These are phyloP conservation scores for Marronus borbonicus DNA, from an alignment of 2,888 invertebrate species.

Conservation along the genomic window DNA sequence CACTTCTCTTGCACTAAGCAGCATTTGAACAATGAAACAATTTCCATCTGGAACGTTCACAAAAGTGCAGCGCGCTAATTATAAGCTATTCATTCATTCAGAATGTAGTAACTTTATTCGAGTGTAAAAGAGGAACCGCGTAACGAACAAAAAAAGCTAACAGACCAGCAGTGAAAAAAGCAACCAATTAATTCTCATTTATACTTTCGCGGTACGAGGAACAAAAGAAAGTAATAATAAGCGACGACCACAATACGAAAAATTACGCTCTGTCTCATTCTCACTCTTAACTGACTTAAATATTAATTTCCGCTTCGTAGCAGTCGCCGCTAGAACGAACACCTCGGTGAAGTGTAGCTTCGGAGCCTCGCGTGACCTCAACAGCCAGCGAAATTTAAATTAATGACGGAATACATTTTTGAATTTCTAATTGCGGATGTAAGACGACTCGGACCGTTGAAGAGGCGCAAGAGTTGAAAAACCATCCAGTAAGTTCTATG, in stretches of 20 bases:
- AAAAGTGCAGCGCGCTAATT: too few relatives aligned
- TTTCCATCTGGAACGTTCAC: too few relatives aligned
- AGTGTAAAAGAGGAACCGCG: too few relatives aligned
- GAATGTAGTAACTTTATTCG: too few relatives aligned
- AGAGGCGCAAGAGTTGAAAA: not conserved
- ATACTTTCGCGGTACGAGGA: slow-evolving; percentile 1
- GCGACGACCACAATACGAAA: not conserved
- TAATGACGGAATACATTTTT: not conserved
- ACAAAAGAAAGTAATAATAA: slow-evolving; percentile 1
- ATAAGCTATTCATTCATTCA: too few relatives aligned
- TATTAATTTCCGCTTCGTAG: not conserved
- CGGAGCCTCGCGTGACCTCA: too few relatives aligned
- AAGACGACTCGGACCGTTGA: not conserved
- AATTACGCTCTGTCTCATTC: not conserved
- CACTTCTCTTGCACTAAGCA: too few relatives aligned
- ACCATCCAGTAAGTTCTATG: too few relatives aligned
- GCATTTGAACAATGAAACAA: too few relatives aligned
- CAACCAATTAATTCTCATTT: slow-evolving; percentile 1
- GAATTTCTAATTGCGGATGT: slow-evolving; percentile 3
- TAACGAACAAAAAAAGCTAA: not conserved
- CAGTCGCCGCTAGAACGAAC: too few relatives aligned
- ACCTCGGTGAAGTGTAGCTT: too few relatives aligned
- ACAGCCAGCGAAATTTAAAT: not conserved
- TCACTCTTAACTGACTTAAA: not conserved
- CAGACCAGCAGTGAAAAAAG: not conserved